These are phyloP conservation scores for Aphidius colemani DNA, from an alignment of 2,888 invertebrate species.

Conservation along the genomic window DNA sequence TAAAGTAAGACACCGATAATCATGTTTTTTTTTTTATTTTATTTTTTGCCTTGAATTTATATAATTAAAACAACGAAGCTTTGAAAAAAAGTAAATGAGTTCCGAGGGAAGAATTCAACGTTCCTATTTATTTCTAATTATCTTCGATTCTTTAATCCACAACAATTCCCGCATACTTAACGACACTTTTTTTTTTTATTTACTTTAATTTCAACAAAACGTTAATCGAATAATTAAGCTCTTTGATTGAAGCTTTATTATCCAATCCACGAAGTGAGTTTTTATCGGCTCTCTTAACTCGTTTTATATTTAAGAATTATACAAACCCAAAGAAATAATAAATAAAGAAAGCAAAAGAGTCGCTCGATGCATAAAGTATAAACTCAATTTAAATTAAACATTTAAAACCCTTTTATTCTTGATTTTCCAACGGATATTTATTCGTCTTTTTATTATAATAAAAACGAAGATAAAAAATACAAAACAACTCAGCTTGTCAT, in stretches of 20 bases:
- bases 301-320: constrained; percentile 44
- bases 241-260: constrained; percentile 60
- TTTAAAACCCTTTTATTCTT: constrained; percentile 17
- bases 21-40: constrained; percentile 43
- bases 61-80: constrained; percentile 58
- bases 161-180: constrained; percentile 16
- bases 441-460: constrained; percentile 9
- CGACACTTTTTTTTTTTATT: constrained; percentile 31
- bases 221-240: constrained; percentile 60
- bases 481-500: constrained; percentile 15
- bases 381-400: constrained; percentile 29
- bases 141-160: constrained; percentile 56
- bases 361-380: constrained; percentile 50
- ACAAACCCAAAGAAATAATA: constrained; percentile 19
- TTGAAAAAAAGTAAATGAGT: constrained; percentile 37
- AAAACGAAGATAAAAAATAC: background rate
- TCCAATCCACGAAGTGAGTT: constrained; percentile 59
- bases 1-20: constrained; percentile 24
- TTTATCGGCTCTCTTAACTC: constrained; percentile 53
- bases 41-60: constrained; percentile 40
- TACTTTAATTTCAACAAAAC: constrained; percentile 26
- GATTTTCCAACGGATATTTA: constrained; percentile 16
- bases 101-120: constrained; percentile 17
- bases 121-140: constrained; percentile 60
- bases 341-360: constrained; percentile 36